These are phyloP conservation scores for Bombus haemorrhoidalis DNA, from an alignment of 1,140 invertebrate species.

Conservation along the genomic window DNA sequence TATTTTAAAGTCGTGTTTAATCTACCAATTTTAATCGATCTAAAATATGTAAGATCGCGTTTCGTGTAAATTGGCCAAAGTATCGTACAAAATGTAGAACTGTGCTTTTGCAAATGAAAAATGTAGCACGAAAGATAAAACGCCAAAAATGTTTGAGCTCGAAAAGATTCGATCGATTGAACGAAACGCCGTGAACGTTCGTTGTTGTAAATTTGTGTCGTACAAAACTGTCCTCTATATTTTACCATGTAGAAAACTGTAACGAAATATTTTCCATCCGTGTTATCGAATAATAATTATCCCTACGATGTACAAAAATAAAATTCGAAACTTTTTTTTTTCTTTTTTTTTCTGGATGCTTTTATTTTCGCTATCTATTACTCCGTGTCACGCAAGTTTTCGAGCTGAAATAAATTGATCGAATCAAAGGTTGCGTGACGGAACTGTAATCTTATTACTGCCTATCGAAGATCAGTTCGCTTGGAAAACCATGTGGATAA, in stretches of 20 bases:
- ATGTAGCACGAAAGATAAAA: neutral
- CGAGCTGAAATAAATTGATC: neutral
- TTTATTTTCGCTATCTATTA: neutral
- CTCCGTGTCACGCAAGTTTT: neutral
- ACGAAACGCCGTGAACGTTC: neutral
- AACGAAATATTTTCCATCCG: neutral
- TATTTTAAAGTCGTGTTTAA: neutral
- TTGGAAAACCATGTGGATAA: conserved; percentile 13
- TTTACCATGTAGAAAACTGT: neutral
- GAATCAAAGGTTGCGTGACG: neutral
- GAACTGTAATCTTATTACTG: neutral
- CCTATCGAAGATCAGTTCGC: neutral
- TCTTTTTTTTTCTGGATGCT: neutral
- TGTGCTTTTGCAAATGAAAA: neutral
- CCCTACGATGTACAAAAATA: conserved; percentile 40
- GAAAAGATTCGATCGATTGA: neutral
- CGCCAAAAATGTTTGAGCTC: neutral
- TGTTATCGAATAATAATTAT: neutral
- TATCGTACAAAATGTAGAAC: neutral
- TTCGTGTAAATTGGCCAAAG: neutral
- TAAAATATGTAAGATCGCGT: neutral
- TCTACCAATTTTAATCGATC: neutral
- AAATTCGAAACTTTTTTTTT: neutral
- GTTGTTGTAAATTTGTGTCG: neutral
- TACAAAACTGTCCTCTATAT: neutral